Evolutionary conservation across 2,888 invertebrate species (phyloP).

Genomic region (Galeopsomyia nigrocyanea): DNA sequence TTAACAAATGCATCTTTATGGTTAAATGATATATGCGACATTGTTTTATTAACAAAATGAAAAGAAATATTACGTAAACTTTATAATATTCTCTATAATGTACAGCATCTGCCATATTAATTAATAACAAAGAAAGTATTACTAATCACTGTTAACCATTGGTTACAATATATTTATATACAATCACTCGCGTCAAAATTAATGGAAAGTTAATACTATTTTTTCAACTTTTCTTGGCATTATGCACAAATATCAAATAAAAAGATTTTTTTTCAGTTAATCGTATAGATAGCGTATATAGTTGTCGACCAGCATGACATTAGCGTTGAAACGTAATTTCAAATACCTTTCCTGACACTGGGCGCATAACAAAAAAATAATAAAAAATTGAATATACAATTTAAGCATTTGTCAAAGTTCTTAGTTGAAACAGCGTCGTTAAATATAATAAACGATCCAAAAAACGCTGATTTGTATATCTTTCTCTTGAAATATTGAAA

Average conservation of each 20-base stretch:
- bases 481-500: slow-evolving; percentile 22
- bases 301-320: slow-evolving; percentile 25
- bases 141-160: slow-evolving; percentile 47
- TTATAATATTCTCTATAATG: slow-evolving; percentile 33
- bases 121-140: slow-evolving; percentile 38
- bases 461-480: slow-evolving; percentile 1
- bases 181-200: slow-evolving; percentile 40
- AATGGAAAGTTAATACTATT: slow-evolving; percentile 47
- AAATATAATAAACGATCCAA: slow-evolving; percentile 32
- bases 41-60: slow-evolving; percentile 31
- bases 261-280: slow-evolving; percentile 33
- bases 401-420: slow-evolving; percentile 30
- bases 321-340: slow-evolving; percentile 28
- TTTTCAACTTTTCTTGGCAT: slow-evolving; percentile 33
- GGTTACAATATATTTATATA: slow-evolving; percentile 41
- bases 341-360: slow-evolving; percentile 42
- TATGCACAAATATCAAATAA: slow-evolving; percentile 41
- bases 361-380: slow-evolving; percentile 18
- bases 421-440: slow-evolving; percentile 39
- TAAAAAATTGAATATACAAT: slow-evolving; percentile 6
- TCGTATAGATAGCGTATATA: slow-evolving; percentile 28
- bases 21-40: slow-evolving; percentile 27
- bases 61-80: slow-evolving; percentile 41
- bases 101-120: slow-evolving; percentile 31
- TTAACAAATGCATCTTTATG: slow-evolving; percentile 40